A percentile compares a stretch with the other conserved stretches of the same genome.
Evolutionary conservation across 64 coral and sea anemone species (phyloP).

Genomic region (Porites australiensis): DNA sequence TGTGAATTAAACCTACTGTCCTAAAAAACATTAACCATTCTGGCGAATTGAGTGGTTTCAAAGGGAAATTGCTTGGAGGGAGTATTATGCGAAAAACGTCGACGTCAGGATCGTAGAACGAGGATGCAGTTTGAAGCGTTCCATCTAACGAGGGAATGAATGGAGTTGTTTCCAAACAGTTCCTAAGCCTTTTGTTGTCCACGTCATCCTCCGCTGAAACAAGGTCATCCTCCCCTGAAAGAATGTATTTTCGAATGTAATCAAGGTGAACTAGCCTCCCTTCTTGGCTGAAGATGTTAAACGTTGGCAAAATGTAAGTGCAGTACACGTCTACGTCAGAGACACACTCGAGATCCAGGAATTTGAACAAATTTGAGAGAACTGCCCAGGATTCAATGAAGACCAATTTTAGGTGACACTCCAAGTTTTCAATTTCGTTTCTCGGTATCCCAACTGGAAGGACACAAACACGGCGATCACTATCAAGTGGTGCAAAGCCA

Average conservation of each 20-base stretch:
- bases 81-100: slow-evolving; percentile 45
- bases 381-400: slow-evolving; percentile 2
- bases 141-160: background rate
- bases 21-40: slow-evolving; percentile 41
- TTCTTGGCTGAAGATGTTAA: background rate
- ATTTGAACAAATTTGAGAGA: too few relatives aligned
- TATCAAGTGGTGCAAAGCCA: background rate
- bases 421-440: slow-evolving; percentile 4
- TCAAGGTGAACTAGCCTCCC: slow-evolving; percentile 11
- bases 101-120: slow-evolving; percentile 25
- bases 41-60: background rate
- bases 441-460: slow-evolving; percentile 16
- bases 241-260: background rate
- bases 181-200: background rate
- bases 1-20: slow-evolving; percentile 31
- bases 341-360: slow-evolving; percentile 1
- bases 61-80: background rate
- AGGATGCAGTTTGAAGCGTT: background rate
- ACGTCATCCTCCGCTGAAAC: background rate
- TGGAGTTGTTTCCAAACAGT: background rate
- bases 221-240: too few relatives aligned
- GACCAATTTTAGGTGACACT: background rate
- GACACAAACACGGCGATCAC: background rate
- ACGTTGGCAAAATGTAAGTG: slow-evolving; percentile 3
- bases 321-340: slow-evolving; percentile 29